Percentiles rank a stretch among this genome's conserved stretches.
Conservation (phyloP, 2,113 vertebrate genomes). For the Onychorhynchus coronatus region DNA sequence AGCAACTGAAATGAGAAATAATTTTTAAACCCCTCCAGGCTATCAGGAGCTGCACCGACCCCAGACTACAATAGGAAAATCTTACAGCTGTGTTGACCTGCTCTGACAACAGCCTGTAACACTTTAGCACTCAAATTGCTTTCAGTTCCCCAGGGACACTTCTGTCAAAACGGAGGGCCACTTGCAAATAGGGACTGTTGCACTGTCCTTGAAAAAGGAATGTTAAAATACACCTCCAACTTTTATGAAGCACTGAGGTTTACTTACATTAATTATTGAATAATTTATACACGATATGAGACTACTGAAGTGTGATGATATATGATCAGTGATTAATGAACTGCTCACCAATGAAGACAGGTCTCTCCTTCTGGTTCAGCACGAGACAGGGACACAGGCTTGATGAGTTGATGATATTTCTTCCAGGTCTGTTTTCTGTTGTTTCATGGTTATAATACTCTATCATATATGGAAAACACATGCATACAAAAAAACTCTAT, state of each 20-base stretch:
- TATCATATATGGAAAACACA: not conserved
- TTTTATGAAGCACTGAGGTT: not conserved
- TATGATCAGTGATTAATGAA: not conserved
- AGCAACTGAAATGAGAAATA: not conserved
- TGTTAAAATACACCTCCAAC: not conserved
- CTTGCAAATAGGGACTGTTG: not conserved
- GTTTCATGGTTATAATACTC: not conserved
- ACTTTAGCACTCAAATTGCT: not conserved
- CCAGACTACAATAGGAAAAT: not conserved
- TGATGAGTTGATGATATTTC: not conserved
- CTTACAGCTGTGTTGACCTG: not conserved
- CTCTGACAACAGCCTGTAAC: not conserved
- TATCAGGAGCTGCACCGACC: not conserved
- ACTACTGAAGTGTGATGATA: not conserved
- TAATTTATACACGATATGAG: not conserved
- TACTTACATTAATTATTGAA: not conserved
- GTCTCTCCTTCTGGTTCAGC: not conserved
- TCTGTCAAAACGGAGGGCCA: not conserved
- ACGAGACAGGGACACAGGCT: not conserved
- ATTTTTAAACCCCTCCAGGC: not conserved
- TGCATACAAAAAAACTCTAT: not conserved
- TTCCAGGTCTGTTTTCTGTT: not conserved
- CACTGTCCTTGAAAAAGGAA: not conserved
- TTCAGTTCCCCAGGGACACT: slow-evolving; percentile 1
- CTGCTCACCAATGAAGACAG: not conserved